Evolutionary conservation across 2,888 invertebrate species (phyloP).

Genomic region (Ormyrus pomaceus): DNA sequence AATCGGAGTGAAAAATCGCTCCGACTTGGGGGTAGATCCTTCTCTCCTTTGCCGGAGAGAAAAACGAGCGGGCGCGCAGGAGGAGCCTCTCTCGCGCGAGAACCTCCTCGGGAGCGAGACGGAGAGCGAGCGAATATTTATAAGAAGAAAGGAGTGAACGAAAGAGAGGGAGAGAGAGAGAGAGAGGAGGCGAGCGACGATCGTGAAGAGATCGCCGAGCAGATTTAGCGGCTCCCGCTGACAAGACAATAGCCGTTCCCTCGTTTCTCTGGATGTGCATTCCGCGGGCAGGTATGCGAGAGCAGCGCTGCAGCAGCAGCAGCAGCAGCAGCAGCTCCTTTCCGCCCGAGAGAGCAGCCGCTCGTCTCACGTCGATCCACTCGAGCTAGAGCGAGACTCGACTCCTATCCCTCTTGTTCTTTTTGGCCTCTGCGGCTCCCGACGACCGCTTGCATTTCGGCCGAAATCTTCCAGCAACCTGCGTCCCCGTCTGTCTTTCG

Average conservation of each 20-base stretch:
- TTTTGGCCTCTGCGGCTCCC: slow-evolving; percentile 23
- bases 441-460: background rate
- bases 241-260: slow-evolving; percentile 74
- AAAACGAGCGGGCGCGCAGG: background rate
- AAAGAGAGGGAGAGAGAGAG: slow-evolving; percentile 58
- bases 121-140: background rate
- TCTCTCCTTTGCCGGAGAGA: background rate
- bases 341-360: slow-evolving; percentile 55
- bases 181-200: slow-evolving; percentile 61
- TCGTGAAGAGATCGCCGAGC: slow-evolving; percentile 72
- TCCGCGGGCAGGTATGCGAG: slow-evolving; percentile 67
- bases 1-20: slow-evolving; percentile 39
- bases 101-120: background rate
- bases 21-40: background rate
- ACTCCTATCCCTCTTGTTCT: slow-evolving; percentile 51
- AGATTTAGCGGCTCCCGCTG: slow-evolving; percentile 73
- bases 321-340: slow-evolving; percentile 3
- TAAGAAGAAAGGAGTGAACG: slow-evolving; percentile 24
- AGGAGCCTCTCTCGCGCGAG: background rate
- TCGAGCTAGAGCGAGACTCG: slow-evolving; percentile 30
- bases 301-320: background rate
- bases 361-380: slow-evolving; percentile 55
- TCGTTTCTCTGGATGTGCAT: slow-evolving; percentile 69
- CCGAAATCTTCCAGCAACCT: slow-evolving; percentile 20
- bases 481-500: slow-evolving; percentile 62